Evolutionary conservation across 2,888 invertebrate genomes (phyloP), one percentile per base, ranked within the genome.

Genomic region (Tachina fera): DNA sequence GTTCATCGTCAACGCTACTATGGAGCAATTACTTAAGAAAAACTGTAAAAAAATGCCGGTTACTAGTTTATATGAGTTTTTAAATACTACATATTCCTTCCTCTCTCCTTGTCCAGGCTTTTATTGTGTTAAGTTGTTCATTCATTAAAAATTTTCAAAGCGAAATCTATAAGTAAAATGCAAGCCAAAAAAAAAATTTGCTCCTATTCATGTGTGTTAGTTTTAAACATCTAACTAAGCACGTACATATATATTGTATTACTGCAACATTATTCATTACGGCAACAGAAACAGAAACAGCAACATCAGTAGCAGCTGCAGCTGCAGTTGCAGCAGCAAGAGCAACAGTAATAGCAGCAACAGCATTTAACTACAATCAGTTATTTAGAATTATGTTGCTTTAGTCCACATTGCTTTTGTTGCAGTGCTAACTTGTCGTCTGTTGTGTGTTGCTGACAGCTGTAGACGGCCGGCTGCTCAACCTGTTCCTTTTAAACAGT

Each of bases 31-130:
- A 80, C 76, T 83, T 76, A 68, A 80, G 74, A 65, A 74, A 81
- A 76, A 80, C 80, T 72, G 80, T 78, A 86, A 81, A 77, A 67
- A 86, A 80, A 86, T 83, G 87, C 87, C 87, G 87, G 84, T 83
- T 84, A 83, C 76, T 82, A 79, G 83, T 68, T 83, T 86, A 83
- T 86, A 53, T 76, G 61, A 67, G 53, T 39, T 75, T 78, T 74
- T 58, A 76, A 79, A 65, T 68, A 61, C n/a, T n/a, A n/a, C n/a
- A 22, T 61, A 31, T 63, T 43, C 41, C 43, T 16, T 6, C 1
- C 13, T 3, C 3, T 11, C 60, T n/a, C 5, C 41, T 61, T 10
- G 43, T 31, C 71, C 63, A 49, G 61, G 19, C 80, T 77, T n/a
- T n/a, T n/a, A 43, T 56, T 77, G 49, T 56, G 56, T 77, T 70